These are phyloP conservation scores for Eumerus sabulonum DNA, from an alignment of 2,888 invertebrate species.

Conservation along the genomic window DNA sequence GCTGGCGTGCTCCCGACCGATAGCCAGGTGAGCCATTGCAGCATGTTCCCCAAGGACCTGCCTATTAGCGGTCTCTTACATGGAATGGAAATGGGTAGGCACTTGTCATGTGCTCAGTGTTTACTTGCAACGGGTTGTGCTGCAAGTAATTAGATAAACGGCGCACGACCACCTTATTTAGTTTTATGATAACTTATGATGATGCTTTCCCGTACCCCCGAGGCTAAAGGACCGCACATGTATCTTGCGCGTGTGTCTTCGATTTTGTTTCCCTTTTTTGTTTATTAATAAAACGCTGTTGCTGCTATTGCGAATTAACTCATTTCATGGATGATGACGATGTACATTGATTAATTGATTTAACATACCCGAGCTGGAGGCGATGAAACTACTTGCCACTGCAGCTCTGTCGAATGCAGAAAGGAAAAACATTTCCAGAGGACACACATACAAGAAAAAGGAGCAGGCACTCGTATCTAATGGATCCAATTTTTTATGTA, in stretches of 20 bases:
- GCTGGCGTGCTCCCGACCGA: neutral
- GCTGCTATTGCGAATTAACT: slow-evolving; percentile 48
- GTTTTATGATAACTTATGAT: slow-evolving; percentile 40
- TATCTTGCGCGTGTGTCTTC: slow-evolving; percentile 9
- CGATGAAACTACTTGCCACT: no score
- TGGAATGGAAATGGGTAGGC: slow-evolving; percentile 2
- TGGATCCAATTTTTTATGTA: no score
- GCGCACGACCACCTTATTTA: slow-evolving; percentile 50
- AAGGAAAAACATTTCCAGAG: no score
- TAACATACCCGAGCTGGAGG: neutral
- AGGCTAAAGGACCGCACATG: slow-evolving; percentile 36
- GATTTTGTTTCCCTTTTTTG: slow-evolving; percentile 2
- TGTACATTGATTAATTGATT: slow-evolving; percentile 33
- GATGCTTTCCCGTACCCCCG: neutral
- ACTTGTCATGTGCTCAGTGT: slow-evolving; percentile 15
- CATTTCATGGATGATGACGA: slow-evolving; percentile 39
- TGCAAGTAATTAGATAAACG: slow-evolving; percentile 54
- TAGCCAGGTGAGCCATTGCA: neutral
- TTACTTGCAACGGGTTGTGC: slow-evolving; percentile 32
- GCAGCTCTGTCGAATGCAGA: no score
- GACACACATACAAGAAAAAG: no score
- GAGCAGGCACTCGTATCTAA: no score
- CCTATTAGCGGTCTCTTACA: slow-evolving; percentile 4
- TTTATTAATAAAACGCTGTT: slow-evolving; percentile 28
- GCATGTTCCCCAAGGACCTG: slow-evolving; percentile 5